A percentile compares a stretch with the other conserved stretches of the same genome.
Evolutionary conservation across 2,797 vertebrate species (phyloP).

Genomic region (Sparidentex hasta): DNA sequence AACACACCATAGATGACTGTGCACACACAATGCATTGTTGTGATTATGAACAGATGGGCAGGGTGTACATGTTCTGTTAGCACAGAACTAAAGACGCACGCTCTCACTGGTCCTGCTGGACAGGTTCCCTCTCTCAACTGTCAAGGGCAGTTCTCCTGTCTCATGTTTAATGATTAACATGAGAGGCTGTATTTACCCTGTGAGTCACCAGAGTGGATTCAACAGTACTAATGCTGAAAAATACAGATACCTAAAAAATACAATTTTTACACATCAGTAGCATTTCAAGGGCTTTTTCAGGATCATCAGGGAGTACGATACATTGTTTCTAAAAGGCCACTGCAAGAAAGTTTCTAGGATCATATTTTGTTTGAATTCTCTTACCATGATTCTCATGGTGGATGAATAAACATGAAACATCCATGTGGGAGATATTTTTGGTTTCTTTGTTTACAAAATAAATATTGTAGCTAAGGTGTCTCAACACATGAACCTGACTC

Average conservation of each 20-base stretch:
- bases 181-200: slow-evolving; percentile 6
- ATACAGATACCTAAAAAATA: background rate
- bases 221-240: background rate
- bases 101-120: slow-evolving; percentile 66
- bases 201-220: background rate
- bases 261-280: background rate
- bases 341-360: background rate
- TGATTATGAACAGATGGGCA: slow-evolving; percentile 20
- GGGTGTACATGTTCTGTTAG: slow-evolving; percentile 56
- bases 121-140: slow-evolving; percentile 64
- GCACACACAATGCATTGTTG: slow-evolving; percentile 22
- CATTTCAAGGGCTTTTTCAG: too few relatives aligned
- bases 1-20: background rate
- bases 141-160: slow-evolving; percentile 44
- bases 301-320: background rate
- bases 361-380: background rate
- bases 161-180: slow-evolving; percentile 72
- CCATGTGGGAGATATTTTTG: background rate
- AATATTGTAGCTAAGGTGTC: slow-evolving; percentile 25
- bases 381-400: background rate
- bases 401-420: background rate
- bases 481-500: slow-evolving; percentile 3
- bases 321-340: background rate
- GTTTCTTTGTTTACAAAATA: slow-evolving; percentile 44
- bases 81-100: slow-evolving; percentile 35